Conservation (phyloP, 2,888 invertebrate genomes). For the Poecilus cupreus region DNA sequence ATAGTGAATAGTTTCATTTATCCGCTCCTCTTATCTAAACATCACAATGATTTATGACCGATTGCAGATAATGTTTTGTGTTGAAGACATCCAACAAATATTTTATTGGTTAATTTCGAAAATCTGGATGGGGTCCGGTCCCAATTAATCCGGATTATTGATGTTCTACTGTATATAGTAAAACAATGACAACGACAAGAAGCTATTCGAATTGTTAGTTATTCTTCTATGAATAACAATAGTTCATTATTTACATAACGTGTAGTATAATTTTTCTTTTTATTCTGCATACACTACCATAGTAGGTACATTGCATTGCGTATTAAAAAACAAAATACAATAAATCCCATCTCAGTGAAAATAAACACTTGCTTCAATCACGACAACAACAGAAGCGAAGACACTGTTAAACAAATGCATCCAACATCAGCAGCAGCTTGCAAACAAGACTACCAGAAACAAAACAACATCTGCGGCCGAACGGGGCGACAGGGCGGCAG, state of each 20-base stretch:
- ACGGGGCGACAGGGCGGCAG: neutral
- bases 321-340: neutral
- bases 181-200: no score
- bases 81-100: no score
- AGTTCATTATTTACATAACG: slow-evolving; percentile 1
- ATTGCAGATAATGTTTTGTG: no score
- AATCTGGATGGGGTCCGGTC: no score
- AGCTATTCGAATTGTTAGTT: no score
- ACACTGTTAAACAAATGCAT: slow-evolving; percentile 35
- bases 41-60: no score
- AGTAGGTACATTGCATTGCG: neutral
- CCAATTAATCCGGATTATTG: no score
- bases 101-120: no score
- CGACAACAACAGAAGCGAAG: slow-evolving; percentile 37
- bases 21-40: no score
- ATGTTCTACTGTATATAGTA: no score
- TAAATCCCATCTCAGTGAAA: slow-evolving; percentile 19
- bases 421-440: neutral
- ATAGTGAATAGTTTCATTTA: no score
- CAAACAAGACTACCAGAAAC: slow-evolving; percentile 3
- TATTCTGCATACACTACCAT: neutral
- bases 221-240: slow-evolving; percentile 12
- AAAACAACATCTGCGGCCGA: slow-evolving; percentile 20
- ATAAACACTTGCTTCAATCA: slow-evolving; percentile 15
- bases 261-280: neutral